Conservation (phyloP, 2,888 invertebrate species). For the Hirtodrosophila cameraria region DNA sequence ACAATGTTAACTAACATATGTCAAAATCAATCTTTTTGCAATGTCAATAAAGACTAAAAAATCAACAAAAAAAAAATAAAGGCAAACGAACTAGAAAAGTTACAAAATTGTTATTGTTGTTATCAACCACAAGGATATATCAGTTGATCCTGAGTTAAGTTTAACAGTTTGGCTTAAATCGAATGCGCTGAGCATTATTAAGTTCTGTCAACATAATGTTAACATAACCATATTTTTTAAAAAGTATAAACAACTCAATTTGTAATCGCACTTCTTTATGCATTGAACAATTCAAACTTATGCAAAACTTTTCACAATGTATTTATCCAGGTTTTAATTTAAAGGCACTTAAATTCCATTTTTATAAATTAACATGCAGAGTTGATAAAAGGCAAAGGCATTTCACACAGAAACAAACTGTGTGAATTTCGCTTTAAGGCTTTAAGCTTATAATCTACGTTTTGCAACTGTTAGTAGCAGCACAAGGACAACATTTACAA, state of each 20-base stretch:
- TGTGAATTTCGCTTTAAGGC: slow-evolving; percentile 23
- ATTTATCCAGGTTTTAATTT: slow-evolving; percentile 56
- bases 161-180: neutral
- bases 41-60: slow-evolving; percentile 79
- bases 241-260: slow-evolving; percentile 10
- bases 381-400: slow-evolving; percentile 34
- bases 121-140: neutral
- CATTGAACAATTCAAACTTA: slow-evolving; percentile 19
- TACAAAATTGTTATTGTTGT: slow-evolving; percentile 41
- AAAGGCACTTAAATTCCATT: slow-evolving; percentile 71
- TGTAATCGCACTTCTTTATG: slow-evolving; percentile 14
- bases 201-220: too few relatives aligned
- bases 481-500: slow-evolving; percentile 64
- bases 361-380: slow-evolving; percentile 70
- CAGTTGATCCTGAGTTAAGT: neutral
- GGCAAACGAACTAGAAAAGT: slow-evolving; percentile 80
- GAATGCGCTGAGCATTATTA: too few relatives aligned
- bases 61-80: slow-evolving; percentile 67
- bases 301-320: slow-evolving; percentile 45
- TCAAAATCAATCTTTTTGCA: slow-evolving; percentile 68
- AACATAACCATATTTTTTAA: neutral
- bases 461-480: slow-evolving; percentile 42
- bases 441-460: slow-evolving; percentile 43
- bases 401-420: slow-evolving; percentile 27
- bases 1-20: slow-evolving; percentile 55